Evolutionary conservation across 2,888 invertebrate species (phyloP), one percentile per base, ranked within the genome.

Genomic region (Patella ulyssiponensis): DNA sequence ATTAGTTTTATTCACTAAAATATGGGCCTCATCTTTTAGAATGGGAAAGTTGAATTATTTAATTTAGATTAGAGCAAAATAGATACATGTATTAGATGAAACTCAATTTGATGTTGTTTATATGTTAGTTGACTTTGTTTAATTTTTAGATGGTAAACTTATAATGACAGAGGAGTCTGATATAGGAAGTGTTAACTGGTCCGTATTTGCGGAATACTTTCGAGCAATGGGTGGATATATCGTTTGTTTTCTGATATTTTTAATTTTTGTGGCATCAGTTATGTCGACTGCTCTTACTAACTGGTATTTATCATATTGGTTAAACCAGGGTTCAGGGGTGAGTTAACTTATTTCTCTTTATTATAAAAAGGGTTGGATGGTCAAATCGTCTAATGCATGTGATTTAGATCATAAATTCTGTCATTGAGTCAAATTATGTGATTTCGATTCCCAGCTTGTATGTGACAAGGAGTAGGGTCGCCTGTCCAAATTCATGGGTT

Each of bases 271-370:
- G 9, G 33, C 93, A 56, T 93, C 93, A 81, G 93, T 94, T 53
- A 93, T 92, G 9, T 91, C 93, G 15, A 92, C 93, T 20, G 92
- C 93, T 1, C 93, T 94, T 85, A 93, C 94, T 73, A 93, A 93
- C 73, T 94, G 94, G 93, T 94, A 94, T 94, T 91, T 94, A 23
- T 86, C 78, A 4, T 89, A 91, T 76, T 94, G 94, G 94, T 87
- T 93, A 20, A 89, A 91, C 74, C 91, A 91, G 81, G 92, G 93
- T 20, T 88, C 88, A 83, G 91, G 91, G 82, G 90, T 90, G 83
- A 81, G 89, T 85, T 44, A 44, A 44, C 44, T 9, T 44, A 5
- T 44, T 44, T 44, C 44, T 44, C 44, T 44, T 44, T 9, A 44
- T 44, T 44, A 33, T 33, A 9, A 9, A 9, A 9, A 44, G 44